These are phyloP conservation scores for Philopedon plagiatum DNA, from an alignment of 2,888 invertebrate genomes.

Conservation along the genomic window DNA sequence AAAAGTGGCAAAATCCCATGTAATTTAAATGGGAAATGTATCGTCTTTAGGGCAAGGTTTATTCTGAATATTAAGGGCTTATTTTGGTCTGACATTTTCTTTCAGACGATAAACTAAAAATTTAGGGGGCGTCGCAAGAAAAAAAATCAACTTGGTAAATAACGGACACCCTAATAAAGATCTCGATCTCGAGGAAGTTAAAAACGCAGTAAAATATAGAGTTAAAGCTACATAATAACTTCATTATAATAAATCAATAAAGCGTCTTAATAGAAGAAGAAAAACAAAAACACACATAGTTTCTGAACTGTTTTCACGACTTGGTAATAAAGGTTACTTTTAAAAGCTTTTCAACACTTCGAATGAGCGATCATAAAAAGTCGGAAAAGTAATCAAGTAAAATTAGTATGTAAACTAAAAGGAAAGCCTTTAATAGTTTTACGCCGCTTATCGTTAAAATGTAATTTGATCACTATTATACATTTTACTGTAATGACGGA, in stretches of 20 bases:
- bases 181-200: not conserved
- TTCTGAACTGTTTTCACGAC: conserved; percentile 1
- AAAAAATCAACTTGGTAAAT: too few relatives aligned
- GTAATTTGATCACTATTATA: conserved; percentile 32
- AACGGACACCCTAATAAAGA: too few relatives aligned
- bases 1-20: too few relatives aligned
- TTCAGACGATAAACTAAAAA: too few relatives aligned
- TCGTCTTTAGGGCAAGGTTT: too few relatives aligned
- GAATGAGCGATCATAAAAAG: conserved; percentile 32
- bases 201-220: not conserved
- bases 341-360: conserved; percentile 35
- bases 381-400: conserved; percentile 33
- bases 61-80: too few relatives aligned
- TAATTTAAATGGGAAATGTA: too few relatives aligned
- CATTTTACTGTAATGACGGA: conserved; percentile 19
- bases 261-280: not conserved
- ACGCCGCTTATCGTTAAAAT: conserved; percentile 36
- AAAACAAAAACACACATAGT: conserved; percentile 15
- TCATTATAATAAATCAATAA: conserved; percentile 15
- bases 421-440: conserved; percentile 37
- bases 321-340: conserved; percentile 28
- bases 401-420: conserved; percentile 39
- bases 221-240: not conserved
- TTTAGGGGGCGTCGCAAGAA: too few relatives aligned
- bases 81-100: too few relatives aligned